A percentile compares a stretch with the other conserved stretches of the same genome.
phyloP scores from a whole-genome alignment of 2,888 invertebrate species.

The Acronicta psi region DNA sequence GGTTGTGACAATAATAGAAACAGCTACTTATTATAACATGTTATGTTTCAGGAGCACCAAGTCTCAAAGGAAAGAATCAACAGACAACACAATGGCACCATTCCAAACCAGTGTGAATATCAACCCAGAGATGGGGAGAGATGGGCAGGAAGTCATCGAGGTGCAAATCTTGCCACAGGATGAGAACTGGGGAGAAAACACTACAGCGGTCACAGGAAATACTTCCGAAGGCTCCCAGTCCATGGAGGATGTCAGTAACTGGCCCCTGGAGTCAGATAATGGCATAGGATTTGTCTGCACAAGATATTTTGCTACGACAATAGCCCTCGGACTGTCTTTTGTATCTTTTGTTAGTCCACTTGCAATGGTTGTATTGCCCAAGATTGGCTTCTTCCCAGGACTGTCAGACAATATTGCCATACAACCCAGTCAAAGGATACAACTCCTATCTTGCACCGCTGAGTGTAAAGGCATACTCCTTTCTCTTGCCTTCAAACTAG shows the following conservation, averaged over 20 bases:
- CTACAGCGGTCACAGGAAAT: conserved; percentile 98
- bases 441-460: conserved; percentile 94
- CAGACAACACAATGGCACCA: conserved; percentile 93
- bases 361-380: conserved; percentile 98
- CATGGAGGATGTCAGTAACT: conserved; percentile 96
- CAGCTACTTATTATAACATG: too few relatives aligned
- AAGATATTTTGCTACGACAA: conserved; percentile 94
- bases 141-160: conserved; percentile 97
- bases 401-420: conserved; percentile 91
- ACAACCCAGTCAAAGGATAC: conserved; percentile 91
- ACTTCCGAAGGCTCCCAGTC: conserved; percentile 98
- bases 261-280: conserved; percentile 93
- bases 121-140: conserved; percentile 92
- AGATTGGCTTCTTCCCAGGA: conserved; percentile 95
- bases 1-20: too few relatives aligned
- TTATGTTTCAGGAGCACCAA: conserved; percentile 89
- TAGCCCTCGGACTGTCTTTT: conserved; percentile 94
- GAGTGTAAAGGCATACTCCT: conserved; percentile 98
- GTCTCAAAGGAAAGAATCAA: conserved; percentile 90
- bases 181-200: conserved; percentile 99
- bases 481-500: conserved; percentile 96
- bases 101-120: conserved; percentile 96
- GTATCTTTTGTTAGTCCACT: conserved; percentile 97
- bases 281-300: conserved; percentile 93
- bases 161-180: conserved; percentile 98